Conservation (phyloP, 2,113 vertebrate species). For the Fregata magnificens region DNA sequence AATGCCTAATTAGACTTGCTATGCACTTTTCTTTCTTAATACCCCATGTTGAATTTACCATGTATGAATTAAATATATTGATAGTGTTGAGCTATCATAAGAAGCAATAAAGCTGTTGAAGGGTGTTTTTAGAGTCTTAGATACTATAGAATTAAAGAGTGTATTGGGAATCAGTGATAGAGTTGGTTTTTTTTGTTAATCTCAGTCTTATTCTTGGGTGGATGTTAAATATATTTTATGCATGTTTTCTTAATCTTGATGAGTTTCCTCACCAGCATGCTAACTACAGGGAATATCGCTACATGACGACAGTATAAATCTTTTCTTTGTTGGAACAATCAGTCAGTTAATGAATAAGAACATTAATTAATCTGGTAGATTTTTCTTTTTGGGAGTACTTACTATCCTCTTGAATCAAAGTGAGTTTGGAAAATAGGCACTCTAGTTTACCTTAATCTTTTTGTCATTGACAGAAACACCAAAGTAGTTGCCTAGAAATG, state of each 20-base stretch:
- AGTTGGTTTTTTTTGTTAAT: neutral
- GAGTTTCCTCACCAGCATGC: neutral
- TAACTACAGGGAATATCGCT: neutral
- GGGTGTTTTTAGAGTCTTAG: neutral
- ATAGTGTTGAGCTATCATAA: neutral
- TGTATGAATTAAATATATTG: constrained; percentile 14
- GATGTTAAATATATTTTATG: neutral
- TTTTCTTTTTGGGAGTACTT: neutral
- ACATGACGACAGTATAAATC: neutral
- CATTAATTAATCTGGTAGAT: constrained; percentile 19
- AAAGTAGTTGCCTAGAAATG: neutral
- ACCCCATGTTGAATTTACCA: constrained; percentile 22
- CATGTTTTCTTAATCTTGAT: neutral
- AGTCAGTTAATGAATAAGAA: constrained; percentile 23
- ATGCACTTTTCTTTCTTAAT: constrained; percentile 17
- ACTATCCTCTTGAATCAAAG: constrained; percentile 4
- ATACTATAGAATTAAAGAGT: neutral
- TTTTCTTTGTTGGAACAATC: neutral
- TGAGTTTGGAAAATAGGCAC: neutral
- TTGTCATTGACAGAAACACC: neutral
- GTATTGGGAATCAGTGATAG: neutral
- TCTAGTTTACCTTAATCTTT: neutral
- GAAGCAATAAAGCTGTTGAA: neutral
- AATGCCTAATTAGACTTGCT: constrained; percentile 61
- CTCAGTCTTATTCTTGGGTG: neutral